Evolutionary conservation across 1,140 invertebrate genomes (phyloP), one percentile per base, ranked within the genome.

Genomic region (Pseudomyrmex cubaensis): DNA sequence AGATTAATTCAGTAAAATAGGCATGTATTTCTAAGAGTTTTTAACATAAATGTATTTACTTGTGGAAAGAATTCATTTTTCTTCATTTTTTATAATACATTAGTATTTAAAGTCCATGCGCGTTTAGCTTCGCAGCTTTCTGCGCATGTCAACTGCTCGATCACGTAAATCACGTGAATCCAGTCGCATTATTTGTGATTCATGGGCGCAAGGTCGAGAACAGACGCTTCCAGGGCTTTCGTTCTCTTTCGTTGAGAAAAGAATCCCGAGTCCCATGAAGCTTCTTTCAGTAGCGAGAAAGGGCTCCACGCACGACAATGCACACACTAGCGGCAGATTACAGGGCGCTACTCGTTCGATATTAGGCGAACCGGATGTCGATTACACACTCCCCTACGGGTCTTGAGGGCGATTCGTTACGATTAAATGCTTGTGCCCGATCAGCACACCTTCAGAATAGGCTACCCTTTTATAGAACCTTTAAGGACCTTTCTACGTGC

Each of bases 301-400:
- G 72, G 82, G 50, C 7, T 61, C 63, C 50, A 59, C 63, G 62
- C 59, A 86, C 67, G 82, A 88, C 86, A 90, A 91, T 86, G 82
- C 86, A 85, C 85, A 84, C 85, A 86, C 84, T 70, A 82, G 84
- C 76, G 82, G 72, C 66, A 89, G 87, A 90, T 91, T 91, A 91
- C 90, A 91, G 87, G 90, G 87, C 84, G 85, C 87, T 89, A 85
- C 87, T 86, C 76, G 84, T 86, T 67, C 82, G 77, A 89, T 85
- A 89, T 91, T 91, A 90, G 89, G 85, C 82, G 83, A 88, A 89
- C 91, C 89, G 90, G 91, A 91, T 91, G 91, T 92, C 90, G 86
- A 92, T 92, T 91, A 90, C 86, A 89, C 85, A 90, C 86, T 89
- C 57, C 74, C 80, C 86, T 87, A 86, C 85, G 72, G 85, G 59